Conservation (phyloP, 2,113 vertebrate genomes). For the Gymnorhina tibicen region DNA sequence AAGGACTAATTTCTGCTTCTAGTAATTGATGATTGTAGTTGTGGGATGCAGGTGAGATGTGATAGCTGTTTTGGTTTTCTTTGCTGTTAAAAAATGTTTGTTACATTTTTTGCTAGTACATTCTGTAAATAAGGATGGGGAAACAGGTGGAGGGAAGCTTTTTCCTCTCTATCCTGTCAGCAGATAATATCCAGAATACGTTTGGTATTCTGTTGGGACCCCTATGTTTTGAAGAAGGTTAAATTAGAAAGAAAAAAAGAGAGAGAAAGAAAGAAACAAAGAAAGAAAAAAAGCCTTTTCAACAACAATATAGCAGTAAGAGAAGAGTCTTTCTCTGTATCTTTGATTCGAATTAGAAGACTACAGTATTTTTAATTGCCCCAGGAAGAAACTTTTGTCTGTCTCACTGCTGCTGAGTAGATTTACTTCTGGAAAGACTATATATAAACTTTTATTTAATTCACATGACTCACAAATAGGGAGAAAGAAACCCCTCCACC, state of each 20-base stretch:
- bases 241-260: neutral
- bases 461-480: neutral
- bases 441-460: neutral
- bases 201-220: neutral
- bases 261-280: neutral
- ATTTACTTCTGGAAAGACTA: neutral
- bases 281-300: neutral
- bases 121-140: neutral
- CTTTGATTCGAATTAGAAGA: neutral
- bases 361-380: neutral
- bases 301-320: neutral
- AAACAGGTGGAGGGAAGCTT: neutral
- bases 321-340: neutral
- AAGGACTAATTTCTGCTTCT: neutral
- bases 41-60: neutral
- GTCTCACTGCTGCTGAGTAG: neutral
- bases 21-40: neutral
- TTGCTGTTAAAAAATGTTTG: neutral
- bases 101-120: neutral
- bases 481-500: fast-evolving
- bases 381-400: neutral
- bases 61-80: neutral
- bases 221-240: neutral
- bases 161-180: neutral
- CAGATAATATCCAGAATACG: neutral